Conservation (phyloP, 2,888 invertebrate species). For the Erebia ligea region DNA sequence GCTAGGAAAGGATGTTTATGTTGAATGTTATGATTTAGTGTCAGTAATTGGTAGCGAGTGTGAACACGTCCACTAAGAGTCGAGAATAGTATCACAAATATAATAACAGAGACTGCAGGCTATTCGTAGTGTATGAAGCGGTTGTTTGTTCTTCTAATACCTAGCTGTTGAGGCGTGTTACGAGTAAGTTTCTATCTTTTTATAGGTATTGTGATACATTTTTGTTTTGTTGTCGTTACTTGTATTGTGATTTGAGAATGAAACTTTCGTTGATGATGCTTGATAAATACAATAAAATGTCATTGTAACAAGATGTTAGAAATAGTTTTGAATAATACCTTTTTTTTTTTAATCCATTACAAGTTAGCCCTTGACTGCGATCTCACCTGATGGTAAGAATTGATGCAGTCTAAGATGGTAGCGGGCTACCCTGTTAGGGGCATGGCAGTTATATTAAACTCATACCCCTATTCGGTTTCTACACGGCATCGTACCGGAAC, state of each 20-base stretch:
- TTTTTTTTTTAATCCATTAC: no score
- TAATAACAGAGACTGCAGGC: slow-evolving; percentile 73
- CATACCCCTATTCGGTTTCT: no score
- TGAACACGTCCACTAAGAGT: slow-evolving; percentile 77
- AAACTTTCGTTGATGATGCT: not conserved
- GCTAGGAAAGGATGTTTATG: slow-evolving; percentile 75
- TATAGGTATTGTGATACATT: slow-evolving; percentile 6
- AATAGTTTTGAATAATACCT: no score
- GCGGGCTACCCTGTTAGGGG: no score
- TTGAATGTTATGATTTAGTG: slow-evolving; percentile 79
- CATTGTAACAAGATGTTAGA: no score
- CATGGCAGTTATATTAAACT: no score
- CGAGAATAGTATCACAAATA: slow-evolving; percentile 75
- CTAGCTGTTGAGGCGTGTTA: slow-evolving; percentile 58
- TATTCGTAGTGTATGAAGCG: slow-evolving; percentile 64
- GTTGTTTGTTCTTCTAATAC: slow-evolving; percentile 63
- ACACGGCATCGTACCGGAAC: no score
- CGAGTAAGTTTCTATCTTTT: slow-evolving; percentile 44
- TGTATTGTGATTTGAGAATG: slow-evolving; percentile 1
- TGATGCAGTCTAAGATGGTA: no score
- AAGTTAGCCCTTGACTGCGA: no score
- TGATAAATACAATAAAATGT: not conserved
- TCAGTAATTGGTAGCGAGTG: slow-evolving; percentile 79
- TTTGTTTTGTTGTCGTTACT: slow-evolving; percentile 5
- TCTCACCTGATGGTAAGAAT: no score